Evolutionary conservation across 2,113 vertebrate genomes (phyloP).

Genomic region (Neolamprologus devosi): DNA sequence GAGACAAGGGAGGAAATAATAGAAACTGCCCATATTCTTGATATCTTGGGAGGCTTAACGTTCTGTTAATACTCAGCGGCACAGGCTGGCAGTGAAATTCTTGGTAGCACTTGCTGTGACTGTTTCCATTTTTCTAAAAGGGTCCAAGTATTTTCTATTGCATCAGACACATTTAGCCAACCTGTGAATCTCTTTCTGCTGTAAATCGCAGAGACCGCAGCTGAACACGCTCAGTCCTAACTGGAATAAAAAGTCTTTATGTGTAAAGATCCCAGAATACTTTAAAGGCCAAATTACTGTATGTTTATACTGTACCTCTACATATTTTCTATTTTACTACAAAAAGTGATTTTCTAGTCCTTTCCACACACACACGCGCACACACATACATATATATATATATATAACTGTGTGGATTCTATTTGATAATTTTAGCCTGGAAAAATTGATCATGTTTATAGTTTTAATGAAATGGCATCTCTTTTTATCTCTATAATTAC

Average conservation of each 20-base stretch:
- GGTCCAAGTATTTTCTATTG: not conserved
- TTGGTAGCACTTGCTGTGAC: not conserved
- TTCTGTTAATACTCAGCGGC: not conserved
- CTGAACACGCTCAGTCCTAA: not conserved
- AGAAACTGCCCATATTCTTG: not conserved
- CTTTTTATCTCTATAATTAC: conserved; percentile 33
- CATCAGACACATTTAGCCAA: not conserved
- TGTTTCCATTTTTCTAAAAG: not conserved
- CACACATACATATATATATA: conserved; percentile 7
- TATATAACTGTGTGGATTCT: conserved; percentile 66
- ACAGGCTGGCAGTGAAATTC: not conserved
- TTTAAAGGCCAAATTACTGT: conserved; percentile 83
- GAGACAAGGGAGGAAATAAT: not conserved
- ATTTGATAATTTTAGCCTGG: conserved; percentile 73
- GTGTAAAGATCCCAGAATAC: conserved; percentile 59
- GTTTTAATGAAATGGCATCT: conserved; percentile 38
- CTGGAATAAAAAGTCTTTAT: not conserved
- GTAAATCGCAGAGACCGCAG: not conserved
- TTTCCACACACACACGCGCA: not conserved
- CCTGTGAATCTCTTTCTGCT: not conserved
- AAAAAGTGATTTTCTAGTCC: conserved; percentile 86
- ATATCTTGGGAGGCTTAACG: not conserved
- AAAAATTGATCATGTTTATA: conserved; percentile 61
- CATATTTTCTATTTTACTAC: conserved; percentile 99
- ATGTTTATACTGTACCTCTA: conserved; percentile 97